phyloP scores from a whole-genome alignment of 2,113 vertebrate genomes.

The Cairina moschata region DNA sequence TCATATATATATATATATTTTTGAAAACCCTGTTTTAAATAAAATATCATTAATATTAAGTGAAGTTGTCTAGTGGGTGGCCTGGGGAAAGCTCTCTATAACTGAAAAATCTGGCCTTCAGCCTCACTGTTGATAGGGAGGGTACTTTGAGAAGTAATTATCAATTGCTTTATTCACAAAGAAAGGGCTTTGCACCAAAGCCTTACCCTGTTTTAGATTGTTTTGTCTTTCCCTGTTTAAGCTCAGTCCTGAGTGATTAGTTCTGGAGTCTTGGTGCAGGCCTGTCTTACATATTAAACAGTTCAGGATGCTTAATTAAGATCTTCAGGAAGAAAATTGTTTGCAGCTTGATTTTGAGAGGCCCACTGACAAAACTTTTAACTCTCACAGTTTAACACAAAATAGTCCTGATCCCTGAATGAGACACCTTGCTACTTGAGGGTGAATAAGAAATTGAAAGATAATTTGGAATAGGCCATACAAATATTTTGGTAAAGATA shows the following conservation, averaged over 20 bases:
- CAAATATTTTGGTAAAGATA: neutral
- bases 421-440: neutral
- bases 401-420: neutral
- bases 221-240: neutral
- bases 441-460: neutral
- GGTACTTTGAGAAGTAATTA: neutral
- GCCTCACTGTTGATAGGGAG: neutral
- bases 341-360: neutral
- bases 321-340: neutral
- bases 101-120: neutral
- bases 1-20: neutral
- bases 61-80: neutral
- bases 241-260: neutral
- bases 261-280: neutral
- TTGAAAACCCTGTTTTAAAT: neutral
- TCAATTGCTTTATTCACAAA: neutral
- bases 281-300: rapidly evolving
- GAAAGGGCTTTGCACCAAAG: neutral
- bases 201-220: neutral
- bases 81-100: neutral
- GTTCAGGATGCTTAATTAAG: neutral
- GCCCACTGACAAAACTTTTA: neutral
- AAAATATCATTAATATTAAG: neutral
- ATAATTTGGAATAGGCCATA: neutral
- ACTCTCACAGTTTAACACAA: neutral